phyloP scores from a whole-genome alignment of 2,797 vertebrate genomes.

The Delichon dasypus region DNA sequence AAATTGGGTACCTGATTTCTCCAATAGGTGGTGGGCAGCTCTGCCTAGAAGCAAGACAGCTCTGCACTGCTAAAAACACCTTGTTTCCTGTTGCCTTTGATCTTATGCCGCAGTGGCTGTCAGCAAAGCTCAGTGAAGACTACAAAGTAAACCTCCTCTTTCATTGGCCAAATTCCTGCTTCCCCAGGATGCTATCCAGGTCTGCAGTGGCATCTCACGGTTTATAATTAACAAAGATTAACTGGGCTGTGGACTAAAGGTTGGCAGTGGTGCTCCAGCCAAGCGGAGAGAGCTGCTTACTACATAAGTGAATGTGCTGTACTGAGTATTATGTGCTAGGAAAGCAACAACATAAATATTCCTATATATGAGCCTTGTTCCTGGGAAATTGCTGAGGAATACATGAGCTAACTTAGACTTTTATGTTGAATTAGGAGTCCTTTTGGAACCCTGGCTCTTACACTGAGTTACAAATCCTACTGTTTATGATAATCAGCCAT shows the following conservation, averaged over 20 bases:
- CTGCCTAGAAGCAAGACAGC: not conserved
- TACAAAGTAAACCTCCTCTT: not conserved
- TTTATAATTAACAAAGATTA: conserved; percentile 54
- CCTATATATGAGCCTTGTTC: not conserved
- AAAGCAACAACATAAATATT: not conserved
- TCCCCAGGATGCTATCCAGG: not conserved
- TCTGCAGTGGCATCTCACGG: conserved; percentile 4
- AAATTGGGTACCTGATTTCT: not conserved
- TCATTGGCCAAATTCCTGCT: conserved; percentile 13
- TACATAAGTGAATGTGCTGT: not conserved
- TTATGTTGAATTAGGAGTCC: not conserved
- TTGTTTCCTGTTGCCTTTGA: conserved; percentile 27
- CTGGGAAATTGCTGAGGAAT: not conserved
- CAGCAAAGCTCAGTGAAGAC: conserved; percentile 21
- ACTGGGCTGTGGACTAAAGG: not conserved
- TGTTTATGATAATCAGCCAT: not conserved
- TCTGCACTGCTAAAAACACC: not conserved
- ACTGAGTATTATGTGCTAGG: not conserved
- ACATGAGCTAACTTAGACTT: not conserved
- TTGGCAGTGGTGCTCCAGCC: not conserved
- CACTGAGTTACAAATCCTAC: not conserved
- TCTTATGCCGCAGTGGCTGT: not conserved
- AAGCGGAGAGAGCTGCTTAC: not conserved
- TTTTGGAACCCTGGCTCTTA: not conserved
- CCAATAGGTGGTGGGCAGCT: not conserved